These are phyloP conservation scores for Origma solitaria DNA, from an alignment of 2,113 vertebrate genomes.

Conservation along the genomic window DNA sequence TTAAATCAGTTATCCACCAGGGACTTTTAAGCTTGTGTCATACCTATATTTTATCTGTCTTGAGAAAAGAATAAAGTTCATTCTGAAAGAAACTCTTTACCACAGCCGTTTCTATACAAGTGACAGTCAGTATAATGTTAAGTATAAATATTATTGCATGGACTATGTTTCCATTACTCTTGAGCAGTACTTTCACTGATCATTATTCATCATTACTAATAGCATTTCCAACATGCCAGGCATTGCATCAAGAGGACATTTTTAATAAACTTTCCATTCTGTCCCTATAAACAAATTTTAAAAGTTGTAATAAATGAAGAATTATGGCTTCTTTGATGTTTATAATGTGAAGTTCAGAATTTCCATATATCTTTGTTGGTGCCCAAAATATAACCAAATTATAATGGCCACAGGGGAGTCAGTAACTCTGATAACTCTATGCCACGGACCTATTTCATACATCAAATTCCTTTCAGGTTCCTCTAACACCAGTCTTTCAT, in stretches of 20 bases:
- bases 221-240: conserved; percentile 22
- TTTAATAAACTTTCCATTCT: conserved; percentile 54
- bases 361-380: conserved; percentile 10
- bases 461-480: background rate
- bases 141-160: conserved; percentile 51
- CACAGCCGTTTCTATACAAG: background rate
- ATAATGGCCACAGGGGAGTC: background rate
- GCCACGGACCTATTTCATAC: background rate
- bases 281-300: conserved; percentile 37
- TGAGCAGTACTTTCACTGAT: background rate
- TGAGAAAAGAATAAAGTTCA: background rate
- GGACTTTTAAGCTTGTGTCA: background rate
- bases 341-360: conserved; percentile 22
- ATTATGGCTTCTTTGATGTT: conserved; percentile 13
- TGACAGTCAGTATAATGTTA: conserved; percentile 5
- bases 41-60: background rate
- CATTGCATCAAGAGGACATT: conserved; percentile 24
- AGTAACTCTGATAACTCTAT: background rate
- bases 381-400: conserved; percentile 21
- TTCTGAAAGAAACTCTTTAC: background rate
- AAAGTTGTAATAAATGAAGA: conserved; percentile 33
- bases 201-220: conserved; percentile 43
- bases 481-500: background rate
- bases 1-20: background rate
- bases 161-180: conserved; percentile 22